Conservation (phyloP, 2,888 invertebrate species). For the Drosophila diplacantha region DNA sequence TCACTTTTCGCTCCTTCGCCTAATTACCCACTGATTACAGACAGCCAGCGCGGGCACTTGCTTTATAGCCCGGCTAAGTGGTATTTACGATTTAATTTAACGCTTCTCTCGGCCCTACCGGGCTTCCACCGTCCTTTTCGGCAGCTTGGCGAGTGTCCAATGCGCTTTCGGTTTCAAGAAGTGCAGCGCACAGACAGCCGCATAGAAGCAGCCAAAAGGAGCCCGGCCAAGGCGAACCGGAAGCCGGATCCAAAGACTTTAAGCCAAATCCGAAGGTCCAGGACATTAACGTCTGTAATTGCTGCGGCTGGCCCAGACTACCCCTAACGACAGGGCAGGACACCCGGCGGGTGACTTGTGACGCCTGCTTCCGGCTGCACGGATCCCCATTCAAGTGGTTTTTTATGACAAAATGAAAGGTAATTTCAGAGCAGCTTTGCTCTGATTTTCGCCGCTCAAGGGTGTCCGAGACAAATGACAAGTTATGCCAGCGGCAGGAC, state of each 20-base stretch:
- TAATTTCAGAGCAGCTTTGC: conserved; percentile 74
- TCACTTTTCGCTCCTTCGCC: conserved; percentile 56
- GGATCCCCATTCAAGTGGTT: conserved; percentile 74
- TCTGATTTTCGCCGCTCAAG: conserved; percentile 50
- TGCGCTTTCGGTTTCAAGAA: conserved; percentile 69
- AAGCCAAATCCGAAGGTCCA: conserved; percentile 45
- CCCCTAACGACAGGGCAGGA: conserved; percentile 52
- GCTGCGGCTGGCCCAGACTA: conserved; percentile 57
- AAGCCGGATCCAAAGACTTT: conserved; percentile 58
- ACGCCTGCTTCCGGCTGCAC: conserved; percentile 29
- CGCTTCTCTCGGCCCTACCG: conserved; percentile 58
- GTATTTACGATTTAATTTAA: conserved; percentile 76
- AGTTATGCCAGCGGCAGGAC: conserved; percentile 63
- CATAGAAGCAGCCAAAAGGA: conserved; percentile 29
- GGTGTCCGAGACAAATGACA: conserved; percentile 65
- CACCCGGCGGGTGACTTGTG: conserved; percentile 13
- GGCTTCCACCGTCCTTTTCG: conserved; percentile 8
- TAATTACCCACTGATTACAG: conserved; percentile 71
- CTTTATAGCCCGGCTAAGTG: conserved; percentile 72
- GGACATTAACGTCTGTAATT: conserved; percentile 66
- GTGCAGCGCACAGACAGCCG: conserved; percentile 47
- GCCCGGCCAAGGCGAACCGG: conserved; percentile 45
- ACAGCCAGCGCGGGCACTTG: conserved; percentile 52
- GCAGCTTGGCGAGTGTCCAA: conserved; percentile 25
- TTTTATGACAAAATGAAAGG: conserved; percentile 77